Conservation (phyloP, 2,888 invertebrate species). For the Noctuana brunneofusca region DNA sequence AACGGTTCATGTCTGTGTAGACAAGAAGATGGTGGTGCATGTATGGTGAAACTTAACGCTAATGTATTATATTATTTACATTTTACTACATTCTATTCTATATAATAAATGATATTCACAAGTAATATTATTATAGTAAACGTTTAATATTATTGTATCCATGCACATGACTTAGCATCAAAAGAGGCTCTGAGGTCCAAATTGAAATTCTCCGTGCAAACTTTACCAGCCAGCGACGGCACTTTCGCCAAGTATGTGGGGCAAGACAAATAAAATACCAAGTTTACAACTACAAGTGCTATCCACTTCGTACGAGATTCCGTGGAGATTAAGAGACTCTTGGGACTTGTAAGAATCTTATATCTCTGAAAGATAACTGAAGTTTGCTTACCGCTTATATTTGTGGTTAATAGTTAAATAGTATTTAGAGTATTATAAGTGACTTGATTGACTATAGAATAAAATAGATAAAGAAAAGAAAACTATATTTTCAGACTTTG, state of each 20-base stretch:
- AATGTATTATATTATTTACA: too few relatives aligned
- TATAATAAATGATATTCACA: too few relatives aligned
- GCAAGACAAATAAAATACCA: constrained; percentile 26
- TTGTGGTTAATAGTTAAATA: background rate
- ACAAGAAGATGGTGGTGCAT: too few relatives aligned
- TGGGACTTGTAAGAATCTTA: background rate
- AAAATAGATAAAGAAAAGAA: too few relatives aligned
- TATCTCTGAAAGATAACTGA: background rate
- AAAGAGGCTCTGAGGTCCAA: constrained; percentile 3
- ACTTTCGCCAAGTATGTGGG: constrained; percentile 18
- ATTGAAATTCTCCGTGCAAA: constrained; percentile 24
- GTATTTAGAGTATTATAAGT: too few relatives aligned
- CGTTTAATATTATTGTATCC: too few relatives aligned
- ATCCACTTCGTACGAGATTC: constrained; percentile 10
- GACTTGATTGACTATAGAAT: too few relatives aligned
- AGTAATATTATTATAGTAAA: too few relatives aligned
- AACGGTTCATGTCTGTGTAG: too few relatives aligned
- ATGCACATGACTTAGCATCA: background rate
- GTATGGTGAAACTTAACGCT: too few relatives aligned
- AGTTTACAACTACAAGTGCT: constrained; percentile 27
- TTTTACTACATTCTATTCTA: too few relatives aligned
- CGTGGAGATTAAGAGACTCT: constrained; percentile 17
- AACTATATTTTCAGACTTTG: too few relatives aligned
- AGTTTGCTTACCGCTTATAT: background rate
- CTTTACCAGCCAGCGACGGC: constrained; percentile 7